Evolutionary conservation across 1,140 invertebrate species (phyloP).

Genomic region (Trichonephila inaurata): DNA sequence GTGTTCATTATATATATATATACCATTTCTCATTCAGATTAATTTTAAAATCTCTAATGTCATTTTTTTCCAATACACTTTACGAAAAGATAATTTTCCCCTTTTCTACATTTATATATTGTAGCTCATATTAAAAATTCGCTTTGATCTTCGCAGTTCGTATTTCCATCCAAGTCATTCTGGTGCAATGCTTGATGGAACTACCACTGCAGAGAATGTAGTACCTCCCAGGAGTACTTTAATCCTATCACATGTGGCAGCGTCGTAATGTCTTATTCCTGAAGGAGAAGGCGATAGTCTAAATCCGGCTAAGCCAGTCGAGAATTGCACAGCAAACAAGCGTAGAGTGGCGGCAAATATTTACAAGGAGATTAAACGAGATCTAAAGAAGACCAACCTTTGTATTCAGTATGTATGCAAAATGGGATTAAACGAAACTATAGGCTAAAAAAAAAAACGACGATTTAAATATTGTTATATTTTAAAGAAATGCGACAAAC

Average conservation of each 20-base stretch:
- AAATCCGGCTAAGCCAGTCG: conserved; percentile 37
- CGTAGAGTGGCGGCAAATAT: conserved; percentile 38
- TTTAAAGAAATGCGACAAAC: not conserved
- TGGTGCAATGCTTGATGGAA: not conserved
- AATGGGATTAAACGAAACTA: not conserved
- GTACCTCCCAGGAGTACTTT: not conserved
- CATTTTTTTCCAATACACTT: too few species aligned
- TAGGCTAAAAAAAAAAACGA: not conserved
- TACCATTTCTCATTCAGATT: too few species aligned
- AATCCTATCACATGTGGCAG: conserved; percentile 33
- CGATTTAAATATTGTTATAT: not conserved
- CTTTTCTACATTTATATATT: too few species aligned
- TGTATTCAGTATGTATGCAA: not conserved
- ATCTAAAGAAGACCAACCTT: not conserved
- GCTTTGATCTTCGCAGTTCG: not conserved
- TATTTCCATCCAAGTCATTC: not conserved
- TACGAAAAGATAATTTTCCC: too few species aligned
- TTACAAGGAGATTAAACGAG: conserved; percentile 17
- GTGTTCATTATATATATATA: too few species aligned
- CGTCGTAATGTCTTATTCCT: conserved; percentile 12
- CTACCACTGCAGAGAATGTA: not conserved
- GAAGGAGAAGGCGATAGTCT: not conserved
- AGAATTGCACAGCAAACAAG: conserved; percentile 37
- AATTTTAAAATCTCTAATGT: too few species aligned
- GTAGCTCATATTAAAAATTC: not conserved